Conservation (phyloP, 1,140 invertebrate genomes). For the Drosophila rufa region DNA sequence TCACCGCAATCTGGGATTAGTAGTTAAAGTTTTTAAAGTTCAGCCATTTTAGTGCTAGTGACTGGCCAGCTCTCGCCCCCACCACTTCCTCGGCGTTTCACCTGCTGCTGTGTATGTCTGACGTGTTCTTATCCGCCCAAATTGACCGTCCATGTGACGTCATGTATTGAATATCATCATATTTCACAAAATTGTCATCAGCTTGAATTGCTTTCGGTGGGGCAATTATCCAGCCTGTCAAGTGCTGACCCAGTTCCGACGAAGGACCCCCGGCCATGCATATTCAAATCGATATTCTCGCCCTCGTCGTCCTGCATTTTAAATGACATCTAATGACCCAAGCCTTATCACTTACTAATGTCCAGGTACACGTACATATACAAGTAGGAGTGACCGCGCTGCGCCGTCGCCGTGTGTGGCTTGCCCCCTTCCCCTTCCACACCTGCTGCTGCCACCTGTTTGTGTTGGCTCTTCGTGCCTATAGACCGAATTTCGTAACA, state of each 20-base stretch:
- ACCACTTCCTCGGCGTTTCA: background rate
- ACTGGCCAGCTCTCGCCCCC: background rate
- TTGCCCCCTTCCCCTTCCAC: conserved; percentile 5
- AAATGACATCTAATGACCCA: conserved; percentile 37
- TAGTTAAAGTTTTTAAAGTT: conserved; percentile 21
- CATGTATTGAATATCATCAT: conserved; percentile 10
- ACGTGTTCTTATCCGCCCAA: conserved; percentile 29
- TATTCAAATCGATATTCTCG: conserved; percentile 62
- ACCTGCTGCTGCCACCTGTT: conserved; percentile 18
- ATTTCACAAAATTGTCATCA: conserved; percentile 1
- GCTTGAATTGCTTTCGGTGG: background rate
- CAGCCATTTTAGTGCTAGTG: conserved; percentile 16
- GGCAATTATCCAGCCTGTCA: conserved; percentile 1
- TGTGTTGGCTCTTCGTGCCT: conserved; percentile 44
- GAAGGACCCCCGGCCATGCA: conserved; percentile 26
- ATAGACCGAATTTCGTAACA: conserved; percentile 54
- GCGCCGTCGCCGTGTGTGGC: conserved; percentile 40
- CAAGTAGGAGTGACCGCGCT: conserved; percentile 31
- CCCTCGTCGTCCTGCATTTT: conserved; percentile 36
- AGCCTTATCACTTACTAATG: conserved; percentile 23
- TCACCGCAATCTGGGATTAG: conserved; percentile 12
- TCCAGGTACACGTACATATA: conserved; percentile 21
- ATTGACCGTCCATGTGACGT: conserved; percentile 23
- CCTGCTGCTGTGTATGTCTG: conserved; percentile 22
- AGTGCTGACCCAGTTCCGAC: conserved; percentile 23